A percentile compares a stretch with the other conserved stretches of the same genome.
phyloP scores from a whole-genome alignment of 2,888 invertebrate species.

The Hirtodrosophila alboralis region DNA sequence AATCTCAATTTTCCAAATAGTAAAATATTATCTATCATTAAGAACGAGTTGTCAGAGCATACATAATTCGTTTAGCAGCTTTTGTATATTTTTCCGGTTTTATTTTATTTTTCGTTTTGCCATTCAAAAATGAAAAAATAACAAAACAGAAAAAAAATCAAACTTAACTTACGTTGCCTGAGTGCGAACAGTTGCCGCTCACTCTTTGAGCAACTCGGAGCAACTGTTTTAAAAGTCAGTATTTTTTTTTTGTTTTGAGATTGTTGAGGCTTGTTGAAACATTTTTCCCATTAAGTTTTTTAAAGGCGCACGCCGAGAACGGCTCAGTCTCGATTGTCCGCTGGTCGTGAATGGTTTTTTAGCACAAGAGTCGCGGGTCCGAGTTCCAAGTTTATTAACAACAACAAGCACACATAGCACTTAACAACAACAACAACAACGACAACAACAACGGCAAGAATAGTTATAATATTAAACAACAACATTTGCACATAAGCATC shows the following conservation, averaged over 20 bases:
- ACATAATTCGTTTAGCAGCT: conserved; percentile 29
- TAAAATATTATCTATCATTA: no score
- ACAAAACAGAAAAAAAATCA: no score
- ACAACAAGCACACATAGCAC: conserved; percentile 22
- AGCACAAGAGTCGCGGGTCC: conserved; percentile 67
- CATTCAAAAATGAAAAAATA: conserved; percentile 72
- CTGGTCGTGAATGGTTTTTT: conserved; percentile 82
- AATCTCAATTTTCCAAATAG: no score
- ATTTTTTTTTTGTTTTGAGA: conserved; percentile 49
- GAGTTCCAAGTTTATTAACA: conserved; percentile 42
- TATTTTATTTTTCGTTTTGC: conserved; percentile 74
- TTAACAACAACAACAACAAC: conserved; percentile 19
- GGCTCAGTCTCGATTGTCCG: conserved; percentile 82
- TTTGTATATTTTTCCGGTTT: conserved; percentile 66
- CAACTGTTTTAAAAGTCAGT: conserved; percentile 62
- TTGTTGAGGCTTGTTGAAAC: conserved; percentile 62
- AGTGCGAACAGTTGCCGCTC: conserved; percentile 34
- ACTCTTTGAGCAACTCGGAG: conserved; percentile 64
- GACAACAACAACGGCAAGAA: conserved; percentile 4
- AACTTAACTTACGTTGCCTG: conserved; percentile 57
- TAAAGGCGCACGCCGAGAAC: conserved; percentile 80
- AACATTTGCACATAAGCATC: conserved; percentile 58
- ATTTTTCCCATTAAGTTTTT: conserved; percentile 79
- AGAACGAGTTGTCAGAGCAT: conserved; percentile 40
- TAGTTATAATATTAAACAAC: conserved; percentile 7